A percentile compares a stretch with the other conserved stretches of the same genome.
These are phyloP conservation scores for Orestias chungarensis DNA, from an alignment of 2,797 vertebrate genomes.

Conservation along the genomic window DNA sequence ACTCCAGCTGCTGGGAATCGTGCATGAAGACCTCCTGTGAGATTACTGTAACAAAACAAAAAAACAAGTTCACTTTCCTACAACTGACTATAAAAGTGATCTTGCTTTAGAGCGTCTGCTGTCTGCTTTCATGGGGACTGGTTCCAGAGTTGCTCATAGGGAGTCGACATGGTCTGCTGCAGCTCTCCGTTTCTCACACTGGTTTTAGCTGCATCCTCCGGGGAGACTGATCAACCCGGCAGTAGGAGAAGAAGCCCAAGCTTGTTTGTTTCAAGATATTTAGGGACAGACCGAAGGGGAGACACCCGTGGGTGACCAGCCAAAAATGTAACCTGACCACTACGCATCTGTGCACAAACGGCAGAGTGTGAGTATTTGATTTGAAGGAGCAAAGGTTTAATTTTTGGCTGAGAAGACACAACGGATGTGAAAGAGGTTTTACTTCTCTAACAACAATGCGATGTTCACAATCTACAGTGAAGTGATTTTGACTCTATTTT, in stretches of 20 bases:
- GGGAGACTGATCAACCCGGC: slow-evolving; percentile 39
- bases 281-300: slow-evolving; percentile 20
- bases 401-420: slow-evolving; percentile 33
- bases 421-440: neutral
- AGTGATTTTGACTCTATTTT: neutral
- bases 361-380: slow-evolving; percentile 1
- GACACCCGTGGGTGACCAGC: slow-evolving; percentile 37
- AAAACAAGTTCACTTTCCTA: neutral
- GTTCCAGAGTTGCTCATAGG: neutral
- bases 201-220: slow-evolving; percentile 73
- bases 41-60: neutral
- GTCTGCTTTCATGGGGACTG: slow-evolving; percentile 23
- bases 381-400: slow-evolving; percentile 10
- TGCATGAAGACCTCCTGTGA: neutral
- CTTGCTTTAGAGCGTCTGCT: neutral
- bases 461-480: neutral
- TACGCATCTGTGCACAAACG: slow-evolving; percentile 48
- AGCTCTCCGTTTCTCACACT: slow-evolving; percentile 73
- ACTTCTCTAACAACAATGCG: slow-evolving; percentile 4
- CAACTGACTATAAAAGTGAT: neutral
- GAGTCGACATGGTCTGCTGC: slow-evolving; percentile 37
- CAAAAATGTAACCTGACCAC: slow-evolving; percentile 32
- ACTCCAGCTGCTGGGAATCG: slow-evolving; percentile 6
- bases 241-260: slow-evolving; percentile 4
- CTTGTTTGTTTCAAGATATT: slow-evolving; percentile 37